Evolutionary conservation across 2,113 vertebrate species (phyloP), one percentile per base, ranked within the genome.

Genomic region (Saimiri boliviensis): DNA sequence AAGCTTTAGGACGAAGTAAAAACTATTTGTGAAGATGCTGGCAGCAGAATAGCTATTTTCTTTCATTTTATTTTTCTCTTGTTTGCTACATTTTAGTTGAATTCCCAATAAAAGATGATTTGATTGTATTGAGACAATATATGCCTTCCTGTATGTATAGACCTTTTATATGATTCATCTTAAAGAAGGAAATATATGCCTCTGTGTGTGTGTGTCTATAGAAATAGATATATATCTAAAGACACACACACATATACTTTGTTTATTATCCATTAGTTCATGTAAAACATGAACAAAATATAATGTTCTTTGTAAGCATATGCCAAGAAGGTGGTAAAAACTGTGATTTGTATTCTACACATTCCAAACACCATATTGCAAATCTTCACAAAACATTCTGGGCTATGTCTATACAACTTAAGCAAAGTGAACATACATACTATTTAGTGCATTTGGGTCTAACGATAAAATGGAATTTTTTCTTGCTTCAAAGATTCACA

Each of bases 351-450:
- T 82, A 94, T 86, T 79, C 52, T 71, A 21, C 5, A 96, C 49
- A 95, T 89, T 91, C 80, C 25, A 83, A 97, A 90, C 5, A 80
- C 66, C 45, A 54, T 83, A 92, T 70, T 94, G 71, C 74, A 95
- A 66, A 80, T 83, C 86, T 80, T 96, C 8, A 97, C 35, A 86
- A 94, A 97, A 92, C 80, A 96, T 90, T 89, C 81, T 96, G 84
- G 8, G 40, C 45, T 85, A 47, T 68, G n/a, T 85, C 52, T 95
- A 54, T 14, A 86, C 23, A 93, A 58, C 37, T 37, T 79, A 63
- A 92, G 84, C 76, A 81, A 92, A 96, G 58, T 60, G 86, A 89
- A 97, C 58, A 89, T 19, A 93, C 11, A 91, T 56, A 86, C 12
- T 86, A 80, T 82, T 89, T 70, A 84, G 45, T 79, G 60, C 76